Base-by-base conservation (phyloP, 2,888 invertebrate genomes). In the Drosophila aldrichi region DNA sequence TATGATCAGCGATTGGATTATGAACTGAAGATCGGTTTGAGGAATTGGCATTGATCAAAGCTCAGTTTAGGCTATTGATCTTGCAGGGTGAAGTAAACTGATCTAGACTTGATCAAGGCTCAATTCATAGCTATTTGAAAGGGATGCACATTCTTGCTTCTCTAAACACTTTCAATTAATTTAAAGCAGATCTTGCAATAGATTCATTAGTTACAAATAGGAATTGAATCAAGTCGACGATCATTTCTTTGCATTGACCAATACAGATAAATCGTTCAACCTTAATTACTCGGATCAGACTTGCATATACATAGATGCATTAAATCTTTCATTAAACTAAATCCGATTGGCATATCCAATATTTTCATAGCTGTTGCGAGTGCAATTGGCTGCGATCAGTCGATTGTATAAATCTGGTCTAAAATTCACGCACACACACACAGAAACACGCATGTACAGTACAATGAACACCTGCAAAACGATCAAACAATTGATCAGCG, bases 401-500 rank as follows among this genome's bases (percentile, higher is more conserved):
- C 49, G 56, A 73, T 76, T 73, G 66, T 70, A 25, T 58, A 25
- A 66, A 66, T 46, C 22, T 65, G 70, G 70, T 60, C 70, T 66
- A 51, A 34, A 70, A 18, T 44, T 57, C 32, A 43, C 65, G n/a
- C 22, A 59, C 51, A 29, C n/a, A 20, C 40, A 22, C 25, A 46
- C 43, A 9, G 10, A 22, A 38, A 34, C 25, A 3, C 14, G 18
- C n/a, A 49, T 32, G 34, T 18, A 38, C 8, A 18, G 18, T 25
- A 66, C 49, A 76, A 62, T 69, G 57, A 77, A 41, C 81, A 84
- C 83, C 81, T 83, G 83, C 86, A 83, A 70, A 68, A 62, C 70
- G 78, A 81, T 74, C 70, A 66, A 80, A 79, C 81, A 76, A 85
- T 86, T 81, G 80, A 83, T 81, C 79, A 60, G 76, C 34, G 56